Conservation (phyloP, 2,113 vertebrate genomes). For the Dasyprocta punctata region DNA sequence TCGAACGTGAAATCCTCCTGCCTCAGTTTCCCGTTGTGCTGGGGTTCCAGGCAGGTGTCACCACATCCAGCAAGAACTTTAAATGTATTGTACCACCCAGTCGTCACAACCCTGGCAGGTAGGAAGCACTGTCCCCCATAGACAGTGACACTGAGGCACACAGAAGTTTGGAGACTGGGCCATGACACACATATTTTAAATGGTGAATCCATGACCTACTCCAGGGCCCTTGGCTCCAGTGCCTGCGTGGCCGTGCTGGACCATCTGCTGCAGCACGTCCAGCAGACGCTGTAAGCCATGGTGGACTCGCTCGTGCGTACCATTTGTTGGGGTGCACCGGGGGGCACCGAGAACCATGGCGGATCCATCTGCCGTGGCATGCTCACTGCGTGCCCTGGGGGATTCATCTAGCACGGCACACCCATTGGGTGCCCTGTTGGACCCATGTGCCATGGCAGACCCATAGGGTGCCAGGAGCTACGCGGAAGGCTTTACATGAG, state of each 20-base stretch:
- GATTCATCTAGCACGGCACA: rapidly evolving
- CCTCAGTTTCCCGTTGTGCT: background rate
- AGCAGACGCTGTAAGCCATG: rapidly evolving
- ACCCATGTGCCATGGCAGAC: rapidly evolving
- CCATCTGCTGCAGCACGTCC: rapidly evolving
- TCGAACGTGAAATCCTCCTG: background rate
- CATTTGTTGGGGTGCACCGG: background rate
- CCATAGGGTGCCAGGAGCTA: rapidly evolving
- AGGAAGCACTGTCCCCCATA: background rate
- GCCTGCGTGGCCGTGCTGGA: background rate
- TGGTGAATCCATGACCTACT: too few species aligned
- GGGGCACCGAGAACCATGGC: background rate
- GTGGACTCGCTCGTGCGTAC: too few species aligned
- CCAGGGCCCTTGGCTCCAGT: rapidly evolving
- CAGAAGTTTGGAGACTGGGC: background rate
- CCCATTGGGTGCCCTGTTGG: rapidly evolving
- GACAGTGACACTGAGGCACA: background rate
- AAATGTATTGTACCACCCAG: background rate
- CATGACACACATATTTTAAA: background rate
- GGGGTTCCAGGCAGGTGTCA: background rate
- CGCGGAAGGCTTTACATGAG: rapidly evolving
- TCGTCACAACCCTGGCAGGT: background rate
- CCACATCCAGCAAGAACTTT: background rate
- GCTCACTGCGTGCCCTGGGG: background rate
- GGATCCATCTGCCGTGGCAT: background rate